Conservation (phyloP, 1,140 invertebrate species). For the Calosoma granatense region DNA sequence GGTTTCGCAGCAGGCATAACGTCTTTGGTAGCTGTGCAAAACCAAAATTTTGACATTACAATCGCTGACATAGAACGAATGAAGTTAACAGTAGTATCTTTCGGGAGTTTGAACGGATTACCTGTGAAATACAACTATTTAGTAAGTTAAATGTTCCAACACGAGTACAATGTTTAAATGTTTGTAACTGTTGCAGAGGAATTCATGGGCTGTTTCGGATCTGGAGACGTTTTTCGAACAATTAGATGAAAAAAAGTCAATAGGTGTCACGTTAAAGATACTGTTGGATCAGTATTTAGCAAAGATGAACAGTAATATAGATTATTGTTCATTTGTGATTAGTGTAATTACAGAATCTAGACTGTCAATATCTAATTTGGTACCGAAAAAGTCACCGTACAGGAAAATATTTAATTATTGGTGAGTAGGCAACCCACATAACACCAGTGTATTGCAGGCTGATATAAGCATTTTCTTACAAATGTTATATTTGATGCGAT, state of each 20-base stretch:
- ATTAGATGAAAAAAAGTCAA: slow-evolving; percentile 16
- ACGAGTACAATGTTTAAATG: neutral
- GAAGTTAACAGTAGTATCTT: slow-evolving; percentile 10
- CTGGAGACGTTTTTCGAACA: slow-evolving; percentile 15
- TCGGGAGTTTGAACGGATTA: neutral
- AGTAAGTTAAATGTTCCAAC: slow-evolving; percentile 6
- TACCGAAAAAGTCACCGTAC: neutral
- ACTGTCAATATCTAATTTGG: slow-evolving; percentile 4
- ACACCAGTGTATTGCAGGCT: neutral
- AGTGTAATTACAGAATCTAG: neutral
- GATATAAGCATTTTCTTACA: too few species aligned
- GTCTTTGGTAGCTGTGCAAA: slow-evolving; percentile 22
- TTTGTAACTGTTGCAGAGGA: slow-evolving; percentile 11
- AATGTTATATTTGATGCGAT: too few species aligned
- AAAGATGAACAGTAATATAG: neutral
- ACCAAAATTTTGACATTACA: slow-evolving; percentile 13
- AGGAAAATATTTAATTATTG: slow-evolving; percentile 10
- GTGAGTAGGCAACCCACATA: slow-evolving; percentile 1
- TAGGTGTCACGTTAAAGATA: slow-evolving; percentile 18
- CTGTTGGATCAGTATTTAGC: slow-evolving; percentile 14
- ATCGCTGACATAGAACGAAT: slow-evolving; percentile 5
- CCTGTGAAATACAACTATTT: slow-evolving; percentile 5
- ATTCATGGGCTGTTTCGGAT: slow-evolving; percentile 12
- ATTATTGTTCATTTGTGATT: neutral
- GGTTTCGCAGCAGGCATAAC: slow-evolving; percentile 28